A percentile compares a stretch with the other conserved stretches of the same genome.
These are phyloP conservation scores for Panthera uncia DNA, from an alignment of 2,113 vertebrate species.

Conservation along the genomic window DNA sequence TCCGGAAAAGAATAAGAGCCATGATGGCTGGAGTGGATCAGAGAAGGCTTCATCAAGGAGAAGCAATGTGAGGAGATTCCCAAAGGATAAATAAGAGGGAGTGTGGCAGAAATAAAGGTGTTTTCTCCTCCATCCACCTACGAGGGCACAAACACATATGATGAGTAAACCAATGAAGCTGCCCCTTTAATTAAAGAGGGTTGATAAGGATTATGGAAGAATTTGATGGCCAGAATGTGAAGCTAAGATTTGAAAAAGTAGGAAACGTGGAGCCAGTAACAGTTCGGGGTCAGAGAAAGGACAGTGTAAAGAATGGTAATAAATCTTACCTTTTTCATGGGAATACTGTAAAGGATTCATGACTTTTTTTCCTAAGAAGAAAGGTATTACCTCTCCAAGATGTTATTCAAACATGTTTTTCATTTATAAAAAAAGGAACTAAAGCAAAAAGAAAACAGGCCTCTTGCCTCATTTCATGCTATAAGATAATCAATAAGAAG, in stretches of 20 bases:
- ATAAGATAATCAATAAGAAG: slow-evolving; percentile 24
- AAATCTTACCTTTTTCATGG: slow-evolving; percentile 54
- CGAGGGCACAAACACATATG: neutral
- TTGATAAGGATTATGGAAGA: neutral
- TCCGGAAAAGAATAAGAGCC: neutral
- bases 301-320: slow-evolving; percentile 25
- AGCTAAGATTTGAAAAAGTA: slow-evolving; percentile 27
- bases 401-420: slow-evolving; percentile 53
- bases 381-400: slow-evolving; percentile 49
- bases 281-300: slow-evolving; percentile 59
- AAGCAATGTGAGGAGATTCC: neutral
- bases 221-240: neutral
- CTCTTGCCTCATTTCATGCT: neutral
- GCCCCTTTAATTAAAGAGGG: neutral
- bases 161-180: neutral
- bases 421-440: slow-evolving; percentile 37
- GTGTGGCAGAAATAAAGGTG: neutral
- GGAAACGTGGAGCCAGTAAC: neutral
- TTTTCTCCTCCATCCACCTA: neutral
- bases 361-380: slow-evolving; percentile 5
- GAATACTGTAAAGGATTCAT: neutral
- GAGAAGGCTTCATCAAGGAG: neutral
- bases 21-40: neutral
- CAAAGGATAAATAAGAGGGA: neutral
- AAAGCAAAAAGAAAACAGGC: slow-evolving; percentile 45